Base-by-base conservation (phyloP, 2,113 vertebrate genomes). In the Platysteira castanea region DNA sequence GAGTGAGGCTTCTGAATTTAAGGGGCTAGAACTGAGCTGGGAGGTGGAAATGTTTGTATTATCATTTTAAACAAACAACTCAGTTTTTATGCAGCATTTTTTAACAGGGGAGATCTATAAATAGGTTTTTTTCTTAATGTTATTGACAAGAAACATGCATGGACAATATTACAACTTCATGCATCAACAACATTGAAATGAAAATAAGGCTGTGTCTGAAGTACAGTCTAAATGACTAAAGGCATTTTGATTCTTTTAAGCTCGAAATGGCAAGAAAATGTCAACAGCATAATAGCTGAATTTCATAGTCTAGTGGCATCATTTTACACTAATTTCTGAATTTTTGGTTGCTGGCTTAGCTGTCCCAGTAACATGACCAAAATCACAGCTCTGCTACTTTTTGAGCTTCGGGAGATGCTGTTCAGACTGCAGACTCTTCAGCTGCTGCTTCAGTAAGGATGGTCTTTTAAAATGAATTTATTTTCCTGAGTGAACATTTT, bases 261-360 rank as follows among this genome's bases (percentile, higher is more conserved):
- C 89, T 83, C 71, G 84, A 95, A 97, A 94, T 74, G 71, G 54
- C 50, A 90, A 83, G 83, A 93, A 94, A 96, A 93, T 80, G 54
- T 89, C 91, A 94, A 96, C 65, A 94, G 49, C 54, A 87, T n/a
- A 89, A 73, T 22, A 80, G 82, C 33, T 85, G 37, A 93, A 87
- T 94, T 95, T 96, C 84, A 67, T 76, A 93, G 84, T 79, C 84
- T 79, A 77, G 42, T 88, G 75, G 83, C 63, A 90, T 93, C 23
- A 83, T 84, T 90, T 94, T 93, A 93, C 71, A 74, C 68, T 85
- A 86, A 95, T 93, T 88, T 92, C 35, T 86, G 88, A 83, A 83
- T 74, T 88, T 93, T 91, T 96, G 75, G 67, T 95, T 92, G 67
- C 90, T 95, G 85, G 75, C 88, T 96, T 42, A 84, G 26, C 67